Conservation (phyloP, 2,113 vertebrate species). For the Vulpes ferrilata region DNA sequence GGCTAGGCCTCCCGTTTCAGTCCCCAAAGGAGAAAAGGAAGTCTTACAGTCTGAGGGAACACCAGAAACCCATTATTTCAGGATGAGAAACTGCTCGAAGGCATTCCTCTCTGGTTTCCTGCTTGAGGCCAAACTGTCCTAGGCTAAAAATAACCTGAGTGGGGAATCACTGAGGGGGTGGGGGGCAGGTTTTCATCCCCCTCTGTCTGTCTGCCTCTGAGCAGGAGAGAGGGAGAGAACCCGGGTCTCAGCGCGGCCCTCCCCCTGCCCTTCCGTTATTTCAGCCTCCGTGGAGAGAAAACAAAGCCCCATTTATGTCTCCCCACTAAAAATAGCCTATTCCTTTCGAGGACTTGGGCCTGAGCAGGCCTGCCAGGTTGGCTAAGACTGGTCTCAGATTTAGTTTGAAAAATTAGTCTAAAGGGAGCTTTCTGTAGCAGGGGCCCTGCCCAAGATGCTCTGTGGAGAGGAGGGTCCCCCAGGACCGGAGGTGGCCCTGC, state of each 20-base stretch:
- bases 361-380: slow-evolving; percentile 49
- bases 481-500: background rate
- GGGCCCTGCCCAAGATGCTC: background rate
- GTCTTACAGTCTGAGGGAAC: background rate
- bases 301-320: slow-evolving; percentile 76
- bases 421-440: background rate
- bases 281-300: slow-evolving; percentile 28
- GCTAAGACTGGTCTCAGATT: background rate
- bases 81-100: background rate
- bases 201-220: background rate
- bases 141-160: slow-evolving; percentile 68
- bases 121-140: slow-evolving; percentile 20
- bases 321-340: slow-evolving; percentile 72
- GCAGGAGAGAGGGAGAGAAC: background rate
- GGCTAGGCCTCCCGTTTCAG: background rate
- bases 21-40: background rate
- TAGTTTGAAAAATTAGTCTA: slow-evolving; percentile 12
- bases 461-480: background rate
- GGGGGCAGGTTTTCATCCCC: background rate
- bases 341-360: slow-evolving; percentile 69
- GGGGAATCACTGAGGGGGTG: background rate
- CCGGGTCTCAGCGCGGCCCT: background rate
- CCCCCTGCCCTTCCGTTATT: slow-evolving; percentile 1
- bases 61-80: slow-evolving; percentile 44
- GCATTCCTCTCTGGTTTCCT: slow-evolving; percentile 38